Percentiles rank a stretch among this genome's conserved stretches.
Evolutionary conservation across 2,797 vertebrate genomes (phyloP).

Genomic region (Buceros bicornis): DNA sequence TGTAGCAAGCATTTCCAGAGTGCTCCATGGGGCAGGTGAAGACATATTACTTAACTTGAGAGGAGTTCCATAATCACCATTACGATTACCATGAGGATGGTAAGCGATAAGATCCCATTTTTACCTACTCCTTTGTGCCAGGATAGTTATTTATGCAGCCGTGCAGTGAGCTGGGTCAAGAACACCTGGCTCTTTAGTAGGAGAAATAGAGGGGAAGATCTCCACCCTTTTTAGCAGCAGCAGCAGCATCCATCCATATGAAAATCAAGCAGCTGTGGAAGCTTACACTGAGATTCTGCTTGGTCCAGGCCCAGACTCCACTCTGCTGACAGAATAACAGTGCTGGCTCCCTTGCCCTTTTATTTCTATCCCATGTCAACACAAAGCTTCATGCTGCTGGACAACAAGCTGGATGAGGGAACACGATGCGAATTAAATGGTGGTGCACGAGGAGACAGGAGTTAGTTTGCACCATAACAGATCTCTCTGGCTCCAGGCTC

Average conservation of each 20-base stretch:
- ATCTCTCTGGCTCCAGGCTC: not conserved
- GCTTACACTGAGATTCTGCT: not conserved
- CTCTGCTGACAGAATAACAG: not conserved
- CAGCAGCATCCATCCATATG: not conserved
- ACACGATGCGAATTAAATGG: not conserved
- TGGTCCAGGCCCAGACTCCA: not conserved
- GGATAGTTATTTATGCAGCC: not conserved
- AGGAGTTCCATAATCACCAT: not conserved
- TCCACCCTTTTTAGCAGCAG: not conserved
- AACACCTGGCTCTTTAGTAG: rapidly evolving
- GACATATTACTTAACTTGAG: not conserved
- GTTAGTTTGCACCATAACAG: not conserved
- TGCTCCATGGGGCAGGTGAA: not conserved
- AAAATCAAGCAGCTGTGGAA: not conserved
- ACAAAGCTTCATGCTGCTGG: not conserved
- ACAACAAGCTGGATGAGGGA: not conserved
- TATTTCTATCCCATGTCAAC: not conserved
- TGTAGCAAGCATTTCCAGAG: not conserved
- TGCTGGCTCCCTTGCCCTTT: not conserved
- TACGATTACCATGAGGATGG: not conserved
- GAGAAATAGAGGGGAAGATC: not conserved
- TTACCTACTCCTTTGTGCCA: not conserved
- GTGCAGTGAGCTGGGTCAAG: not conserved
- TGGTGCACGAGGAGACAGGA: not conserved
- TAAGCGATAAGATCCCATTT: not conserved